Evolutionary conservation across 2,888 invertebrate genomes (phyloP).

Genomic region (Cataglyphis rosenhaueri): DNA sequence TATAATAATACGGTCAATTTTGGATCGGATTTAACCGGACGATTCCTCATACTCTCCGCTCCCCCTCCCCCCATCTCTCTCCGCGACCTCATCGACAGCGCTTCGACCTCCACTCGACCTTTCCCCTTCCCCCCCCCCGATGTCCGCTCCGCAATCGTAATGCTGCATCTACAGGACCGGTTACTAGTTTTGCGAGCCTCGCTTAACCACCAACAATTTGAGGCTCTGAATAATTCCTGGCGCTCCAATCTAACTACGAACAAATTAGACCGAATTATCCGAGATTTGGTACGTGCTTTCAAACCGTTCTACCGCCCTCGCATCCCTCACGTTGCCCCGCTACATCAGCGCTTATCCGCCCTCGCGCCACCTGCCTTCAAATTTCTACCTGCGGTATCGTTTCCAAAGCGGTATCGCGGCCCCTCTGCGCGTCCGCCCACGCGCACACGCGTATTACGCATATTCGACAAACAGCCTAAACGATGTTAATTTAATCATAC

Average conservation of each 20-base stretch:
- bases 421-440: slow-evolving; percentile 1
- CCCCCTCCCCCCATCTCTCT: slow-evolving; percentile 23
- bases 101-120: slow-evolving; percentile 54
- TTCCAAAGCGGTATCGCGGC: slow-evolving; percentile 37
- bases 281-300: slow-evolving; percentile 77
- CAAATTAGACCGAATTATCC: slow-evolving; percentile 84
- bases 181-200: slow-evolving; percentile 78
- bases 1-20: slow-evolving; percentile 83
- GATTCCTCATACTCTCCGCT: slow-evolving; percentile 67
- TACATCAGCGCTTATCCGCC: slow-evolving; percentile 34
- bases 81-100: slow-evolving; percentile 54
- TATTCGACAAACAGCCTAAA: slow-evolving; percentile 55
- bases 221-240: slow-evolving; percentile 84
- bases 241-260: slow-evolving; percentile 84
- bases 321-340: slow-evolving; percentile 14
- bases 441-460: slow-evolving; percentile 43
- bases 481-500: slow-evolving; percentile 55
- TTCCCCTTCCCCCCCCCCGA: slow-evolving; percentile 52
- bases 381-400: slow-evolving; percentile 52
- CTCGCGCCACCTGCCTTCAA: slow-evolving; percentile 42
- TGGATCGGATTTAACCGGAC: slow-evolving; percentile 80
- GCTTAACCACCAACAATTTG: slow-evolving; percentile 83
- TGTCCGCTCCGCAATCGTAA: slow-evolving; percentile 53
- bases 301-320: slow-evolving; percentile 65
- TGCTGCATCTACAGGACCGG: slow-evolving; percentile 66